Evolutionary conservation across 1,140 invertebrate genomes (phyloP), one percentile per base, ranked within the genome.

Genomic region (Mactra quadrangularis): DNA sequence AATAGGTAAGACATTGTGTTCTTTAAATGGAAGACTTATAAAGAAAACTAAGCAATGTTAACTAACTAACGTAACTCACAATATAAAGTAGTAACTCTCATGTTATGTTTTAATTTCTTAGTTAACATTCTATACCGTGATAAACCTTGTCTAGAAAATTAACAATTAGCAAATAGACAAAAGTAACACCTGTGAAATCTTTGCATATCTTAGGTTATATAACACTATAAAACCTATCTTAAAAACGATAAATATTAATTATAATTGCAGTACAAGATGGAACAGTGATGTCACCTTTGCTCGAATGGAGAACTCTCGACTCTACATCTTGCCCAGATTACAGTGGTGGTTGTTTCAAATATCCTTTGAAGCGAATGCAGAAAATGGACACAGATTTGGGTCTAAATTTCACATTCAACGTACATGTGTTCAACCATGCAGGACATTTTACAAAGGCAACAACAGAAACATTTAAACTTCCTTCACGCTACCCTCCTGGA

Each of bases 401-500:
- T 7, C 22, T 76, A 13, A 35, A 70, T 6, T 83, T 76, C 57
- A 31, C 29, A 17, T 19, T 71, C 9, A 71, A 70, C 22, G 13
- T 83, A 2, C 55, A 59, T 52, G 64, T 68, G 4, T 76, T 45
- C 22, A 83, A 83, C 52, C 76, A 68, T 47, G 82, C 72, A n/a
- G 82, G 72, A 29, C 82, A 83, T 55, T 76, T 52, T 59, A 35
- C 64, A 27, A 68, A 13, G 3, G 41, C 45, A 47, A 41, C 13
- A 59, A 70, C 72, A 31, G 52, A 70, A 31, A 33, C 41, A 19
- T 83, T 86, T 27, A 33, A 13, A 15, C 27, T 89, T 41, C 87
- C 87, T 1, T 82, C 82, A n/a, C 27, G 47, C 38, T 71, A 62
- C 78, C 79, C 84, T 17, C 87, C 87, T 9, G 59, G 72, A 22